Percentiles rank a stretch among this genome's conserved stretches.
Evolutionary conservation across 2,113 vertebrate genomes (phyloP).

Genomic region (Nesospiza acunhae): DNA sequence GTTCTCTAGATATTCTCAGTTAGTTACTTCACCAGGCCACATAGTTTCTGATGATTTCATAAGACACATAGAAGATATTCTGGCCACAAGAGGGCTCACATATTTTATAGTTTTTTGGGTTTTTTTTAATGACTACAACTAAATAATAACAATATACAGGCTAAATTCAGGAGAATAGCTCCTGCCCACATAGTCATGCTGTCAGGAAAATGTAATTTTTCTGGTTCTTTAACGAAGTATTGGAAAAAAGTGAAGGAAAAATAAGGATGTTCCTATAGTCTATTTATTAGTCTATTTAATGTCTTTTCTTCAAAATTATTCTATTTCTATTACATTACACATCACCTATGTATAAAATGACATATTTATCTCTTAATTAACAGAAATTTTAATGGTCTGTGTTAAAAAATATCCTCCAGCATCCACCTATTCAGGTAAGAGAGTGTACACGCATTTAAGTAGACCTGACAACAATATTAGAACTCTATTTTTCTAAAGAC

Average conservation of each 20-base stretch:
- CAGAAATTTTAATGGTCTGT: not conserved
- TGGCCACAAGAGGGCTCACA: constrained; percentile 54
- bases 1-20: not conserved
- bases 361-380: not conserved
- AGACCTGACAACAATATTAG: not conserved
- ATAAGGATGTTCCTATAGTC: not conserved
- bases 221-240: not conserved
- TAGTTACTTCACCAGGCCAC: not conserved
- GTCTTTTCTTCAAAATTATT: not conserved
- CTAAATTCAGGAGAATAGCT: not conserved
- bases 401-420: not conserved
- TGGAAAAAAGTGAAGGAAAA: not conserved
- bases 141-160: not conserved
- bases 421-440: not conserved
- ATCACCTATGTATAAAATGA: not conserved
- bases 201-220: not conserved
- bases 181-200: not conserved
- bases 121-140: not conserved
- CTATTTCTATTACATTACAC: not conserved
- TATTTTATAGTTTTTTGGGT: not conserved
- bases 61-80: not conserved
- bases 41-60: not conserved
- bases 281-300: not conserved
- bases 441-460: not conserved
- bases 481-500: not conserved